Evolutionary conservation across 2,797 vertebrate genomes (phyloP), one percentile per base, ranked within the genome.

Genomic region (Eleutherodactylus coqui): DNA sequence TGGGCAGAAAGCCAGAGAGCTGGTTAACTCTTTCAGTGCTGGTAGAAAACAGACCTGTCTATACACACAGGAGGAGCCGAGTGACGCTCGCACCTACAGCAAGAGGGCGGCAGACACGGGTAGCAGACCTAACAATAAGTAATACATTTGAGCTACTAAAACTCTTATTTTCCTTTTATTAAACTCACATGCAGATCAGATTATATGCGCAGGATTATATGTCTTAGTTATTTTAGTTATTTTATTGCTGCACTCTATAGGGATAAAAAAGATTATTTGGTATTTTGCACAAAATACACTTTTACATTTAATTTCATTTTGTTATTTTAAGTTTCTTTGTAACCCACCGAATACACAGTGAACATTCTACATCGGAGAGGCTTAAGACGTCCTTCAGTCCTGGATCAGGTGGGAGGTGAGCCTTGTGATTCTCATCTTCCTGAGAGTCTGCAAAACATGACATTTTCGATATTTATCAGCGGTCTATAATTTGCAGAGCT

Each of bases 271-370:
- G 13, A 29, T 5, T 8, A 29, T 32, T 29, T 16, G 13, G 11
- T 17, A 32, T 16, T 64, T 17, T 34, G 13, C 16, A 5, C 60
- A 64, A 64, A 32, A 32, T 0, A 16, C n/a, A 60, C 16, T 5
- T 3, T 60, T 13, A 60, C 3, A 29, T 60, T 29, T 60, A 2
- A 29, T 4, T 13, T 19, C 21, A 34, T 36, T 67, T 34, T 34
- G 0, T 38, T 34, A 38, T 27, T 43, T 55, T 34, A 7, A 19
- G 5, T 47, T 3, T 80, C 4, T 64, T 7, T 75, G 13, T 16
- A 87, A 91, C 95, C 93, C 85, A 97, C 97, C 96, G 95, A 85
- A 97, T 96, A 91, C 97, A 98, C 87, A 97, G 95, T 75, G 96
- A 97, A 78, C 96, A 98, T 90, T 98, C 97, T 70, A 98, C 92